Evolutionary conservation across 2,113 vertebrate species (phyloP), one percentile per base, ranked within the genome.

Genomic region (Paracanthobrama guichenoti): DNA sequence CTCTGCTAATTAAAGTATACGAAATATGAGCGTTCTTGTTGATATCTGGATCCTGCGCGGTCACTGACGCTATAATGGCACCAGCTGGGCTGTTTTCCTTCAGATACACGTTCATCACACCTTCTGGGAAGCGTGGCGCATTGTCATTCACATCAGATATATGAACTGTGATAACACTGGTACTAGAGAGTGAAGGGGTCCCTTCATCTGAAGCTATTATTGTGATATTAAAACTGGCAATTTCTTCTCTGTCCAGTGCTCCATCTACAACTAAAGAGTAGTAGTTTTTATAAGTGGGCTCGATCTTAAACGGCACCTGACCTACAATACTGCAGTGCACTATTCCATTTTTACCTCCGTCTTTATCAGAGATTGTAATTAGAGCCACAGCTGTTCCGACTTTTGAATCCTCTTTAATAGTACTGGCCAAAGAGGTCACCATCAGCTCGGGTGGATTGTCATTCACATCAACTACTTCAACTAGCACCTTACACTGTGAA

Each of bases 1-100:
- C 92, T 1, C 4, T 77, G 26, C 72, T 42, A 87, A 39, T 2
- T 18, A 92, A 1, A 9, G 44, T 92, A 85, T 89, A 95, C 0
- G 18, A 87, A 3, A 87, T 87, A 79, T 86, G 16, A 0, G 76
- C 71, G n/a, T 95, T 90, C n/a, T 89, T 90, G 9, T 46, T 18
- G 0, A 12, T 20, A 26, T 87, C 86, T 20, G 48, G 13, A 22
- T 87, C 86, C 1, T 81, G 28, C 26, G 82, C 77, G 20, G 69
- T 59, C 5, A 81, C 77, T 2, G n/a, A 55, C 0, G 69, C 69
- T 48, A 87, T 67, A 22, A 81, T 2, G 50, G 16, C 50, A 13
- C 85, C 85, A 18, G 64, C 64, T 11, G 64, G 87, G 77, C 82
- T 82, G 39, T 88, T 88, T 31, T 88, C 87, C 16, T 84, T 88